Base-by-base conservation (phyloP, 1,140 invertebrate genomes). In the Diorhabda sublineata region DNA sequence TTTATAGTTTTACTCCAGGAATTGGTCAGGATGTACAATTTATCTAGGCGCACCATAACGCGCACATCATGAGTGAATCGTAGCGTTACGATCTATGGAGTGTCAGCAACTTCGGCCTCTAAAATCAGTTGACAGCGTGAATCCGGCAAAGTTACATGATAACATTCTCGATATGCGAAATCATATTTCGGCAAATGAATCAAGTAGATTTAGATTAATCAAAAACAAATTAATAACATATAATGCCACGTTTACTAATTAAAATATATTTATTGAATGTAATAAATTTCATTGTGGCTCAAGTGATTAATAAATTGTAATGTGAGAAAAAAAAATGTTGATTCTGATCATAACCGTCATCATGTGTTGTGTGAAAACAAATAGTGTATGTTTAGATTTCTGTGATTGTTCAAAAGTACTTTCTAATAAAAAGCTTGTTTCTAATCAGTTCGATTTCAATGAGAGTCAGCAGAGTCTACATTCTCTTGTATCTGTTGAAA, bases 361-460 rank as follows among this genome's bases (percentile, higher is more conserved):
- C 47, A 52, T 52, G 47, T 52, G 6, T 52, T 6, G 47, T 52
- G 47, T 52, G 6, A 6, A 52, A n/a, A n/a, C 47, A 8, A 52
- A 52, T 52, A 8, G 6, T 8, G 6, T 52, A 8, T 52, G 47
- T n/a, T 52, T n/a, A n/a, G 47, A 52, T 61, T 26, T 8, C n/a
- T 52, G 47, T 52, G 47, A 52, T 52, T 52, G 47, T 52, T 8
- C 2, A 8, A 52, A n/a, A 2, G 6, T 43, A 41, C 75, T 72
- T 72, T 73, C 73, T 11, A 64, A 45, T 57, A 73, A 69, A 71
- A 76, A 73, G 64, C 66, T 69, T 65, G 44, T 61, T 9, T 68
- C 56, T 26, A 62, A 42, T 9, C 66, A 58, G 7, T 60, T 74
- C n/a, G 71, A 68, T 56, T 69, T 73, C 11, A 52, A 68, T 4